Evolutionary conservation across 1,140 invertebrate species (phyloP), one percentile per base, ranked within the genome.

Genomic region (Sitophilus oryzae): DNA sequence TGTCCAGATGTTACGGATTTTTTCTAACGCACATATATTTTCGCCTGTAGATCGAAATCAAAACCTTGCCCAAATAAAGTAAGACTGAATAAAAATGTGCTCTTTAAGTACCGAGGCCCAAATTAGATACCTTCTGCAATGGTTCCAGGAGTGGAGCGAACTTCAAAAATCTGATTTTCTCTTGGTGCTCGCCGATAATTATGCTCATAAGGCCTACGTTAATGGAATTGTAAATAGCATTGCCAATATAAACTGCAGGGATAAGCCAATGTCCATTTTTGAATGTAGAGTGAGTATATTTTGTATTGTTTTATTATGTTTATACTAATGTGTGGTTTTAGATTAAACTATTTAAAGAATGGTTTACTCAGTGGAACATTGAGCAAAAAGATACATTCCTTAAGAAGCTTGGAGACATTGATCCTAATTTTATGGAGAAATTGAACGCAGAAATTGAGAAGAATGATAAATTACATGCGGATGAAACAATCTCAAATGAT

Each of bases 61-160:
- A 48, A 19, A 23, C 36, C 46, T 38, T 36, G 46, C 36, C 30
- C 18, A 48, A 19, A 11, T 46, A 48, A 48, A 35, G 21, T 19
- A 30, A 46, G 21, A 40, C 38, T 41, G 41, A 37, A 14, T 16
- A 9, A 61, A 62, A 44, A 70, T 70, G 67, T 63, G 62, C n/a
- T 60, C 66, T 47, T 44, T 70, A 38, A 69, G 64, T 61, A 55
- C 63, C n/a, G 82, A 86, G 65, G 82, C 82, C 5, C 87, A 92
- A 71, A 71, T 91, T 45, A 77, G 85, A 42, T 91, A 91, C 68
- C 72, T 91, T 47, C 70, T 88, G 23, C 82, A 88, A 67, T 94
- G 91, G 91, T 94, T 94, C 71, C 77, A 82, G 64, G 88, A 92
- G 68, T 93, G 89, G 82, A 92, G 88, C 66, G 85, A 89, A 62